Conservation (phyloP, 2,113 vertebrate genomes). For the Echinops telfairi region DNA sequence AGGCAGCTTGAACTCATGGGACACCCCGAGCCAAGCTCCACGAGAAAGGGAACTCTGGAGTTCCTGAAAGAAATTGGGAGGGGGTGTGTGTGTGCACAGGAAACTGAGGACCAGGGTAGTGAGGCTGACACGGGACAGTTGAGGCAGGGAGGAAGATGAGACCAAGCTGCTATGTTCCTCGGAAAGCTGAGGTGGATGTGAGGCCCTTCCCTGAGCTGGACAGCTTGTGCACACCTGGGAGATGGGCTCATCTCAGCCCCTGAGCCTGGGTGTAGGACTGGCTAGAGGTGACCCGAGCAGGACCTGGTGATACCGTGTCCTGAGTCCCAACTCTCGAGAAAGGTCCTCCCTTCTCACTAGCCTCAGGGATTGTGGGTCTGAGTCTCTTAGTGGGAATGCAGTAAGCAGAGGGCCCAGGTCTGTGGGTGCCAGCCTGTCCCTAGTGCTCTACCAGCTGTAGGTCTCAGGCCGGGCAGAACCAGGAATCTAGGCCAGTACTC, state of each 20-base stretch:
- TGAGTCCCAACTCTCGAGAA: neutral
- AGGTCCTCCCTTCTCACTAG: neutral
- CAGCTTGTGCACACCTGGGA: neutral
- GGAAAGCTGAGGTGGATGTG: neutral
- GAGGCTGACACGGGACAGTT: neutral
- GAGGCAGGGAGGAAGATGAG: neutral
- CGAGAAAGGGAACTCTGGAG: neutral
- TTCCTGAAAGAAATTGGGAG: neutral
- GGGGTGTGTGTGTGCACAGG: rapidly evolving
- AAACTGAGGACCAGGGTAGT: no score
- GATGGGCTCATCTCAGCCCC: neutral
- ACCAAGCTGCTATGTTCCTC: neutral
- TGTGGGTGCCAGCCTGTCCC: neutral
- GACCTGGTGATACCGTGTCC: neutral
- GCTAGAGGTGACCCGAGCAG: neutral
- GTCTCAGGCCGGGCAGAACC: constrained; percentile 30
- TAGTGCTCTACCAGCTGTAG: constrained; percentile 53
- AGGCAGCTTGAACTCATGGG: neutral
- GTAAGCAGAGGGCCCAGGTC: neutral
- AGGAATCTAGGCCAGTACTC: constrained; percentile 29
- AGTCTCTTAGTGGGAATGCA: neutral
- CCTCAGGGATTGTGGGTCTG: neutral
- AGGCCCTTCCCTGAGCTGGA: neutral
- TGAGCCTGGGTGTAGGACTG: neutral
- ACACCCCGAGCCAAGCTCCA: neutral